Evolutionary conservation across 2,888 invertebrate genomes (phyloP).

Genomic region (Philereme vetulata): DNA sequence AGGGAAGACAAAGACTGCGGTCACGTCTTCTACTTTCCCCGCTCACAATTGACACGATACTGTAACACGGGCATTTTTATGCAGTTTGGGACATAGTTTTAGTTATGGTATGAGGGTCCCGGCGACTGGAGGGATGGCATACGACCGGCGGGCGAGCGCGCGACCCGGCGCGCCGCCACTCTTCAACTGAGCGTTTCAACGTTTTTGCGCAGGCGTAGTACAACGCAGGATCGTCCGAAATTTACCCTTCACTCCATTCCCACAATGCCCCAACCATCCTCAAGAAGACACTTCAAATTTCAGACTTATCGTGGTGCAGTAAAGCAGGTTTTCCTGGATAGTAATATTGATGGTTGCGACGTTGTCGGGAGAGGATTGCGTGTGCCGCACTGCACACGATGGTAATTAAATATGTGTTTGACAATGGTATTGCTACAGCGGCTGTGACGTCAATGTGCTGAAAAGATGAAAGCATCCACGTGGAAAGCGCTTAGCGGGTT

Average conservation of each 20-base stretch:
- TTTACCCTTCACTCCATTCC: slow-evolving; percentile 53
- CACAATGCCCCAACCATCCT: slow-evolving; percentile 47
- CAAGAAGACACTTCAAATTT: slow-evolving; percentile 24
- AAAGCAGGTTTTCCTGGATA: slow-evolving; percentile 9
- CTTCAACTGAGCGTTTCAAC: slow-evolving; percentile 69
- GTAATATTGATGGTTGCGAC: slow-evolving; percentile 1
- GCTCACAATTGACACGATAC: slow-evolving; percentile 69
- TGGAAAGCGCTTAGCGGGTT: slow-evolving; percentile 51
- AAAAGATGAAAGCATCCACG: slow-evolving; percentile 53
- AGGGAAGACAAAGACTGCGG: slow-evolving; percentile 72
- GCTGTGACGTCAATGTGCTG: slow-evolving; percentile 78
- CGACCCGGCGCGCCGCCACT: slow-evolving; percentile 82
- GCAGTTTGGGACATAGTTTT: slow-evolving; percentile 62
- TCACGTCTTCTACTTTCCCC: slow-evolving; percentile 50
- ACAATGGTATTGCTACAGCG: slow-evolving; percentile 72
- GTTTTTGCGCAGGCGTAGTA: slow-evolving; percentile 73
- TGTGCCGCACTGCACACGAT: slow-evolving; percentile 83
- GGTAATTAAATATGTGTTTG: slow-evolving; percentile 82
- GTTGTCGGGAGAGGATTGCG: slow-evolving; percentile 56
- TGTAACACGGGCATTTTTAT: slow-evolving; percentile 52
- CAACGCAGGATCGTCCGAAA: slow-evolving; percentile 77
- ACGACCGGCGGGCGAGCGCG: slow-evolving; percentile 82
- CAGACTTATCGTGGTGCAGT: slow-evolving; percentile 28
- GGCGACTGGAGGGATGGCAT: slow-evolving; percentile 61
- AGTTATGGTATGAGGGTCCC: slow-evolving; percentile 64